Percentiles rank a stretch among this genome's conserved stretches.
Conservation (phyloP, 2,888 invertebrate genomes). For the Drosophila pseudotalamancana region DNA sequence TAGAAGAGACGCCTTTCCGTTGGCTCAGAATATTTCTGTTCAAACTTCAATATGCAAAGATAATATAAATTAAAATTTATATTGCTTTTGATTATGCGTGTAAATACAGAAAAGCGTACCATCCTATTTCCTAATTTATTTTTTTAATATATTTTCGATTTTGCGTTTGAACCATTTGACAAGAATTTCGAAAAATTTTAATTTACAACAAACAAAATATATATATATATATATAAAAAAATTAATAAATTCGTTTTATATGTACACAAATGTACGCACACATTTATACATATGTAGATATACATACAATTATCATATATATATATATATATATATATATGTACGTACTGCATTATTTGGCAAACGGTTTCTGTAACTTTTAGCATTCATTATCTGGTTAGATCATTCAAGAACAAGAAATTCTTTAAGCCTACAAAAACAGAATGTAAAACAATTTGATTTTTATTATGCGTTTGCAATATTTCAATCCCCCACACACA, state of each 20-base stretch:
- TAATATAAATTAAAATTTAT: conserved; percentile 10
- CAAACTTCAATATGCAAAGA: conserved; percentile 14
- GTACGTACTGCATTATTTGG: conserved; percentile 20
- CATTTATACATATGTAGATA: background rate
- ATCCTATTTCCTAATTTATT: conserved; percentile 1
- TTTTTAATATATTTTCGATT: background rate
- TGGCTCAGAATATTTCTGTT: conserved; percentile 32
- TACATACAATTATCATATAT: background rate
- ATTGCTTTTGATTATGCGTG: conserved; percentile 12
- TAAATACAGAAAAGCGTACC: conserved; percentile 6
- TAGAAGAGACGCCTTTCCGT: conserved; percentile 30
- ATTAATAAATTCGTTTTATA: conserved; percentile 15
- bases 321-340: background rate
- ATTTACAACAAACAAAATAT: background rate
- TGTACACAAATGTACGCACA: conserved; percentile 11
- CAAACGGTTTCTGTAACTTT: conserved; percentile 27
- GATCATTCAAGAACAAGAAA: conserved; percentile 18
- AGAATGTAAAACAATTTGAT: background rate
- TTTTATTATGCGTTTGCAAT: conserved; percentile 21
- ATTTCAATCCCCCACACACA: conserved; percentile 13
- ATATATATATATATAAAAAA: conserved; percentile 34
- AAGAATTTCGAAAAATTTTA: conserved; percentile 55
- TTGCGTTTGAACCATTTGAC: conserved; percentile 32
- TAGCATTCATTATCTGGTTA: conserved; percentile 18
- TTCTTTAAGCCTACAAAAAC: conserved; percentile 17